Evolutionary conservation across 2,797 vertebrate species (phyloP).

Genomic region (Coendou prehensilis): DNA sequence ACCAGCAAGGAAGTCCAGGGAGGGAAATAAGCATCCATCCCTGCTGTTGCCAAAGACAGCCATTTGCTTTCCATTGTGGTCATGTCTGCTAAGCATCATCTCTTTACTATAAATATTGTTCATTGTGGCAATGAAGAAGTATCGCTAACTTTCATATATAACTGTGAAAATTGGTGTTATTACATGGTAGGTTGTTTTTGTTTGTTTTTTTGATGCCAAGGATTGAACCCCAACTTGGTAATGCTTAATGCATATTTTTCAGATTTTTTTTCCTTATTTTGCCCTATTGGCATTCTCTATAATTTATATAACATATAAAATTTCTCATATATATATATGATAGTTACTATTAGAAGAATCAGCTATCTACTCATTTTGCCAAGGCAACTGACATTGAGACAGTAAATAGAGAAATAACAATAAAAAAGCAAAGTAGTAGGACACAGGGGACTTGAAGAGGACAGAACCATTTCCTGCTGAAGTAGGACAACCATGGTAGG

Average conservation of each 20-base stretch:
- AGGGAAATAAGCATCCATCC: neutral
- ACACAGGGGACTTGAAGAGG: neutral
- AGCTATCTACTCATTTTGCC: neutral
- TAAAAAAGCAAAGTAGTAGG: neutral
- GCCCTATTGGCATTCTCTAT: neutral
- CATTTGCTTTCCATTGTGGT: neutral
- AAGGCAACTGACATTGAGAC: neutral
- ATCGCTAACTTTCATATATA: neutral
- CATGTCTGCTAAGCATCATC: neutral
- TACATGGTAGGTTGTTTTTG: neutral
- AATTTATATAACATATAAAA: neutral
- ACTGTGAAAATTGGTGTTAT: neutral
- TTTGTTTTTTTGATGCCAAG: neutral
- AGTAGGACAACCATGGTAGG: neutral
- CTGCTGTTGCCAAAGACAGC: neutral
- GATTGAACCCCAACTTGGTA: neutral
- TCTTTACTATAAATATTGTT: neutral
- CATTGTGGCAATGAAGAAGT: neutral
- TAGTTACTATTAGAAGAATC: neutral
- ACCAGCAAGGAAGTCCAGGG: neutral
- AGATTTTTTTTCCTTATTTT: constrained; percentile 19
- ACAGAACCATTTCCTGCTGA: neutral
- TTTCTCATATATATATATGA: neutral
- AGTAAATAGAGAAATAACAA: neutral
- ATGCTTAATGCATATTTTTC: neutral